Conservation (phyloP, 1,140 invertebrate species). For the Teleopsis dalmanni region DNA sequence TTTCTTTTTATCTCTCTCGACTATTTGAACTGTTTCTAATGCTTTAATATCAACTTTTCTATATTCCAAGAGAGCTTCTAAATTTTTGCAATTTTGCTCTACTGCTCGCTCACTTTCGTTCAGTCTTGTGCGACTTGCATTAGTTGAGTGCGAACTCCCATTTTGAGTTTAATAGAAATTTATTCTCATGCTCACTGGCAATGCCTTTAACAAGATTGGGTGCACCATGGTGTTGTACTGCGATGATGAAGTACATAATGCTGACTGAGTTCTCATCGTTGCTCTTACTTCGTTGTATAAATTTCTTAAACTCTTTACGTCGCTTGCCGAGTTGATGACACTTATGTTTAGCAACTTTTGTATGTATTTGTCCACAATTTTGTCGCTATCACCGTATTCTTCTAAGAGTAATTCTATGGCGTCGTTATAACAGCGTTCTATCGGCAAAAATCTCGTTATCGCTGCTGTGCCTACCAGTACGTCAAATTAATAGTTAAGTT, state of each 20-base stretch:
- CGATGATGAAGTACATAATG: not conserved
- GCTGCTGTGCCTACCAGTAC: too few relatives aligned
- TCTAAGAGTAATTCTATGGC: slow-evolving; percentile 1
- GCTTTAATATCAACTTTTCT: not conserved
- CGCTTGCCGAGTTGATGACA: not conserved
- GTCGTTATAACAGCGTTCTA: not conserved
- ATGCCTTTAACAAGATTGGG: too few relatives aligned
- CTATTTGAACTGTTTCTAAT: not conserved
- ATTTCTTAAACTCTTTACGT: not conserved
- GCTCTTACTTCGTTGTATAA: not conserved
- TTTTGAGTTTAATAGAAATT: not conserved
- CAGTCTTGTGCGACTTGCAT: too few relatives aligned
- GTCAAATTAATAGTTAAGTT: too few relatives aligned
- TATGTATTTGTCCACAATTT: not conserved
- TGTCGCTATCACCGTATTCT: not conserved
- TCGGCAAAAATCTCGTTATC: not conserved
- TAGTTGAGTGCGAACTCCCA: not conserved
- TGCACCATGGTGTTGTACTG: too few relatives aligned
- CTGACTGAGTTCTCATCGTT: not conserved
- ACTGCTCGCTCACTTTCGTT: not conserved
- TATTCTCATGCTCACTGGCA: not conserved
- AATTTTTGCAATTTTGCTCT: too few relatives aligned
- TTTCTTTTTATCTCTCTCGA: not conserved
- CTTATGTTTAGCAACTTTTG: not conserved
- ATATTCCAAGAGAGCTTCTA: not conserved